These are phyloP conservation scores for Parotocinclus haroldoi DNA, from an alignment of 2,797 vertebrate species.

Conservation along the genomic window DNA sequence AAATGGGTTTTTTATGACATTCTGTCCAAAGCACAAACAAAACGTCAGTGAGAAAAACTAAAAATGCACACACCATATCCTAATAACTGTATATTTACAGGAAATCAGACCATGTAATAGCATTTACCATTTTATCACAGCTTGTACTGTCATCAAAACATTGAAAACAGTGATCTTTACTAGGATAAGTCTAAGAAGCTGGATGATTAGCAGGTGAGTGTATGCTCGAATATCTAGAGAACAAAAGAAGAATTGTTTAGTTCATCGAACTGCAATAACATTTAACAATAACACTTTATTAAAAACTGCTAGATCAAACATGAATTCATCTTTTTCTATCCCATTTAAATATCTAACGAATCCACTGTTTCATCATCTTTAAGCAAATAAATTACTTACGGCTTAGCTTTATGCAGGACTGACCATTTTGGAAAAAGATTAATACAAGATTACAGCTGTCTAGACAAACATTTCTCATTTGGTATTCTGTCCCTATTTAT, in stretches of 20 bases:
- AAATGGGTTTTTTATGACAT: not conserved
- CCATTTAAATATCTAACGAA: too few species aligned
- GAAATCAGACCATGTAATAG: not conserved
- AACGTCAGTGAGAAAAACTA: not conserved
- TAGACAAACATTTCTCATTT: too few species aligned
- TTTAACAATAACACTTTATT: not conserved
- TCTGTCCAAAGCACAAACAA: conserved; percentile 8
- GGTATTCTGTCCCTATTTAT: too few species aligned
- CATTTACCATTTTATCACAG: conserved; percentile 68
- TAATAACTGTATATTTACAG: not conserved
- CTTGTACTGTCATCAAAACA: conserved; percentile 62
- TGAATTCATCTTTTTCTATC: too few species aligned
- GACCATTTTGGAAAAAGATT: too few species aligned
- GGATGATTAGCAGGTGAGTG: conserved; percentile 58
- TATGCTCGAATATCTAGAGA: conserved; percentile 54
- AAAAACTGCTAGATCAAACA: too few species aligned
- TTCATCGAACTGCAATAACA: not conserved
- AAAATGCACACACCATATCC: not conserved
- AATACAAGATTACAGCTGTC: too few species aligned
- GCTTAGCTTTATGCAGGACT: too few species aligned
- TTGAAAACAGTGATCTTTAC: conserved; percentile 69
- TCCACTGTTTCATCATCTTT: too few species aligned
- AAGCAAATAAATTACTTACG: too few species aligned
- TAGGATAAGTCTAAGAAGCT: conserved; percentile 64
- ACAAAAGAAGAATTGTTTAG: conserved; percentile 7